Conservation (phyloP, 92 coral and sea anemone species). For the Paragorgia papillata region DNA sequence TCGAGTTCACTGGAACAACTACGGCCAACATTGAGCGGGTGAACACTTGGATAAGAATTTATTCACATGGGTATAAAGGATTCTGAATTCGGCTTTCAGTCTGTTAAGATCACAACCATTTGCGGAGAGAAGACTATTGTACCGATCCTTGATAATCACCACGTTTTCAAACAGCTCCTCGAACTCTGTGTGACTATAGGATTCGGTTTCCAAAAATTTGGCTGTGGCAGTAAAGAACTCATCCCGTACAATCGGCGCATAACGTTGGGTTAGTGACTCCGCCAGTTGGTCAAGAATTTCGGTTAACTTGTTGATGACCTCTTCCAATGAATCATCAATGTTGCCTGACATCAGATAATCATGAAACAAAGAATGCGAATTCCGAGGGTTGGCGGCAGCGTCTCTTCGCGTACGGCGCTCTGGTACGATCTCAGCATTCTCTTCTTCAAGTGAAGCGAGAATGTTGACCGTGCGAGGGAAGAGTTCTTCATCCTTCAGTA, state of each 20-base stretch:
- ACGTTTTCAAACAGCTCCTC: conserved; percentile 31
- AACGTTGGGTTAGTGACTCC: conserved; percentile 11
- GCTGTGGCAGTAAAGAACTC: conserved; percentile 37
- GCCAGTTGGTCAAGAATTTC: conserved; percentile 13
- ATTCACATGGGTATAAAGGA: conserved; percentile 29
- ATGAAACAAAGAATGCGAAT: no score
- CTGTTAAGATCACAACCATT: conserved; percentile 29
- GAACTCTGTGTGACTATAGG: conserved; percentile 23
- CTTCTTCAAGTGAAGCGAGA: conserved; percentile 26
- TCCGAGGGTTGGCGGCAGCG: no score
- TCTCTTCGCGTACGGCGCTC: conserved; percentile 10
- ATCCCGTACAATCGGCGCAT: conserved; percentile 24
- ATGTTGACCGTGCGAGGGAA: conserved; percentile 29
- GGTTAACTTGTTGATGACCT: conserved; percentile 6
- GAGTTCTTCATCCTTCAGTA: conserved; percentile 25
- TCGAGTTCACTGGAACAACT: background rate
- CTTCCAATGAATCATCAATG: conserved; percentile 2
- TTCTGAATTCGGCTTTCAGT: conserved; percentile 31
- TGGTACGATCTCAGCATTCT: conserved; percentile 24
- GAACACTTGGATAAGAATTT: conserved; percentile 26
- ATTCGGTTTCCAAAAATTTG: conserved; percentile 33
- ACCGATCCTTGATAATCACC: conserved; percentile 39
- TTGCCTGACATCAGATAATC: no score
- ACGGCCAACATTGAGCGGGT: conserved; percentile 25
- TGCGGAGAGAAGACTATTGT: conserved; percentile 25